Base-by-base conservation (phyloP, 53 echinoderm and acorn worm species). In the Stichopus horrens region DNA sequence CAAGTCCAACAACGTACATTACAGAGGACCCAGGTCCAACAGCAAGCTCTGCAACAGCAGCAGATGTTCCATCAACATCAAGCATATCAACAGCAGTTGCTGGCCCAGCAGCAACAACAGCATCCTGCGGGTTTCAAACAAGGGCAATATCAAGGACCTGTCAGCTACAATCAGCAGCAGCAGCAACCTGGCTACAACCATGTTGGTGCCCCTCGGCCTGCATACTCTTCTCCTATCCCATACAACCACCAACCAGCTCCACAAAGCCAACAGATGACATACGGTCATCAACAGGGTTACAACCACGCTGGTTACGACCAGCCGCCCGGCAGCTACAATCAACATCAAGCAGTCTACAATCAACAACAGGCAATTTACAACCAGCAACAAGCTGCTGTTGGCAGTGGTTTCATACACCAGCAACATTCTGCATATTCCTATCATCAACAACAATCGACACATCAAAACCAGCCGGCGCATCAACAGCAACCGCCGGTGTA, bases 401-500 rank as follows among this genome's bases (percentile, higher is more conserved):
- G 85, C 58, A 85, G 85, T 67, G 80, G 83, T 83, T 55, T 68
- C n/a, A 57, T 76, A 60, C 91, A 88, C 51, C 92, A 92, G 23
- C 86, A 86, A 7, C 92, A 92, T 21, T 54, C 82, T 52, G 83
- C 87, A 16, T 74, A 73, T 86, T 75, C 85, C 13, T 85, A 57
- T 67, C 88, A 95, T 23, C 94, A 91, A 52, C 90, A 87, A 65
- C 92, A 87, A 37, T 87, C 86, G 75, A 54, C 74, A 57, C 88
- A 73, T 9, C 76, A 68, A 65, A 83, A 91, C 74, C 92, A 91
- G 59, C 76, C 82, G 55, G 86, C 75, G 22, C 86, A 90, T 59
- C 86, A 88, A 9, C 79, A 91, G 56, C 95, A 95, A 54, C 93
- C 92, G 60, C 93, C 92, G 55, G 88, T 92, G 52, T 92, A 93